Evolutionary conservation across 2,113 vertebrate genomes (phyloP).

Genomic region (Illadopsis cleaveri): DNA sequence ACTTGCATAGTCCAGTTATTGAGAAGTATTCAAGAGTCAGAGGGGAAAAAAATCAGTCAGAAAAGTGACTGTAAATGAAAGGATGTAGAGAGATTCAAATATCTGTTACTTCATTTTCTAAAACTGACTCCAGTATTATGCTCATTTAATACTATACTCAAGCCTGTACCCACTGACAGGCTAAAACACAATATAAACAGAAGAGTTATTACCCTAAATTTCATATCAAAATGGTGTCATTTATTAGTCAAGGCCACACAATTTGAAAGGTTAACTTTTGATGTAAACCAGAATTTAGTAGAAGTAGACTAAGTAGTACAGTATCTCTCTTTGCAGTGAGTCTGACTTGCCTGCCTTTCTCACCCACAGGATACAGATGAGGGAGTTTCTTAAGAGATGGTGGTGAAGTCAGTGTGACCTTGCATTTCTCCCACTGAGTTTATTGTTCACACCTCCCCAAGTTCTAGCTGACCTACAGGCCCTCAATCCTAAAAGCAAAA

Average conservation of each 20-base stretch:
- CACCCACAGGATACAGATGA: background rate
- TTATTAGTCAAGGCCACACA: background rate
- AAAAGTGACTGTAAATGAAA: background rate
- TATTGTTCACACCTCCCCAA: background rate
- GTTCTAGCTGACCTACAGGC: background rate
- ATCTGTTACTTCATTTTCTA: background rate
- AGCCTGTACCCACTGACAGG: background rate
- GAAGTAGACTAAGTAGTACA: background rate
- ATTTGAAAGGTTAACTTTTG: background rate
- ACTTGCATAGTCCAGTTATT: background rate
- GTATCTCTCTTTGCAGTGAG: background rate
- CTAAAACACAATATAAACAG: background rate
- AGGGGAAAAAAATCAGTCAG: background rate
- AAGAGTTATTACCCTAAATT: background rate
- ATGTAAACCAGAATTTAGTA: background rate
- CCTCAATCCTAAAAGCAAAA: background rate
- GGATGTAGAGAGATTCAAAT: background rate
- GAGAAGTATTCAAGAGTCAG: background rate
- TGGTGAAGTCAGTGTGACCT: background rate
- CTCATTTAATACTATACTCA: background rate
- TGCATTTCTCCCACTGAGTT: background rate
- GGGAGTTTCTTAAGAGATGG: background rate
- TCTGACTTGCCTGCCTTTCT: background rate
- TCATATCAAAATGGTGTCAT: background rate
- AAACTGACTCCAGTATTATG: background rate